A percentile compares a stretch with the other conserved stretches of the same genome.
Conservation (phyloP, 2,888 invertebrate species). For the Idaea dimidiata region DNA sequence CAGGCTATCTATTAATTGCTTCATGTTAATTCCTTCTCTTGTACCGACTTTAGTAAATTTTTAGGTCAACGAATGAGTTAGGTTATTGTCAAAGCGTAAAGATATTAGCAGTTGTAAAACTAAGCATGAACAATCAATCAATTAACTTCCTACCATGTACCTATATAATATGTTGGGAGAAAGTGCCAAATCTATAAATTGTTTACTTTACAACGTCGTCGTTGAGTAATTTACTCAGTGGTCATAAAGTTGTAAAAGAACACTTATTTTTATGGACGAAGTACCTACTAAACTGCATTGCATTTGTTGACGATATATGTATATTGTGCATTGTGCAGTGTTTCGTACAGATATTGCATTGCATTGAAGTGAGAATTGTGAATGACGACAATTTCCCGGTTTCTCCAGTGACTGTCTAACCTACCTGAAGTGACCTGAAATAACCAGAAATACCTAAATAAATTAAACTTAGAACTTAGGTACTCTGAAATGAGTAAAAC, state of each 20-base stretch:
- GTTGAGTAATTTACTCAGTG: not conserved
- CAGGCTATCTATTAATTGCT: slow-evolving; percentile 15
- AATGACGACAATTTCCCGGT: no score
- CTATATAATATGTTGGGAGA: not conserved
- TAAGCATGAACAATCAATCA: not conserved
- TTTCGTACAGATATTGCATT: no score
- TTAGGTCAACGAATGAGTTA: not conserved
- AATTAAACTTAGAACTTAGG: no score
- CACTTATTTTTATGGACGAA: not conserved
- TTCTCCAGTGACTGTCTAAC: no score
- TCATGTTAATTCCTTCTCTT: no score
- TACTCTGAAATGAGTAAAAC: no score
- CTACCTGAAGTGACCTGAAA: no score
- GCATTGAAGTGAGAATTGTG: no score
- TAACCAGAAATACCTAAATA: no score
- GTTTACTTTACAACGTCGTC: not conserved
- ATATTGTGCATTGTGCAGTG: no score
- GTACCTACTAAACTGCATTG: no score
- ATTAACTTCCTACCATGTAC: not conserved
- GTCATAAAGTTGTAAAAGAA: not conserved
- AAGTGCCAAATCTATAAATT: not conserved
- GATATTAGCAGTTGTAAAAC: slow-evolving; percentile 41
- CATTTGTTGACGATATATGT: no score
- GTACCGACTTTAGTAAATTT: not conserved
- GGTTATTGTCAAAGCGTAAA: slow-evolving; percentile 6